Evolutionary conservation across 2,113 vertebrate species (phyloP).

Genomic region (Limanda limanda): DNA sequence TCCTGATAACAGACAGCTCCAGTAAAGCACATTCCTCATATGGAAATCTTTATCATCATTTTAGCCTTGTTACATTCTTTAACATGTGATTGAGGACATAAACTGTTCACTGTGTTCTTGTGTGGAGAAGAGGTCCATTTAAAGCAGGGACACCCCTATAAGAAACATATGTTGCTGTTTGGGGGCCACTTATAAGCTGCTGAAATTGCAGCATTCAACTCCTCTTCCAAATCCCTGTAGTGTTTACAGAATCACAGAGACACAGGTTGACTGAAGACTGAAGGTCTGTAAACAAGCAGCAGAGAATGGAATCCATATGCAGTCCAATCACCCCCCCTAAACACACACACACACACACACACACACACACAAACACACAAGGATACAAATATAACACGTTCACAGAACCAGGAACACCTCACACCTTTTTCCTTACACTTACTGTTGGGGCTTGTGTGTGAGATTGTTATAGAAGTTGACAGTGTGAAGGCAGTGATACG

Average conservation of each 20-base stretch:
- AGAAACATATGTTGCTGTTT: constrained; percentile 61
- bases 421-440: background rate
- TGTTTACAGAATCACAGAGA: background rate
- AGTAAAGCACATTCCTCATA: constrained; percentile 60
- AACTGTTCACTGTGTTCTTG: constrained; percentile 43
- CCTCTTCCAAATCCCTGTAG: background rate
- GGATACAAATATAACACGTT: background rate
- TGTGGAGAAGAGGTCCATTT: constrained; percentile 21
- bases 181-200: constrained; percentile 12
- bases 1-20: constrained; percentile 28
- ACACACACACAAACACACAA: background rate
- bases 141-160: constrained; percentile 33
- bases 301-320: background rate
- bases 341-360: background rate
- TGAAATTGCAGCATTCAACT: constrained; percentile 17
- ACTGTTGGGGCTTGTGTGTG: background rate
- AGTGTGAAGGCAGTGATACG: background rate
- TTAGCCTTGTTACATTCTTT: constrained; percentile 44
- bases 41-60: constrained; percentile 59
- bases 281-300: too few relatives aligned
- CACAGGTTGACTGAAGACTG: background rate
- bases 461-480: background rate
- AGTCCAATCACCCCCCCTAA: background rate
- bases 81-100: constrained; percentile 62
- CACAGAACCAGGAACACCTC: background rate